These are phyloP conservation scores for Sarcophaga peregrina DNA, from an alignment of 1,140 invertebrate species.

Conservation along the genomic window DNA sequence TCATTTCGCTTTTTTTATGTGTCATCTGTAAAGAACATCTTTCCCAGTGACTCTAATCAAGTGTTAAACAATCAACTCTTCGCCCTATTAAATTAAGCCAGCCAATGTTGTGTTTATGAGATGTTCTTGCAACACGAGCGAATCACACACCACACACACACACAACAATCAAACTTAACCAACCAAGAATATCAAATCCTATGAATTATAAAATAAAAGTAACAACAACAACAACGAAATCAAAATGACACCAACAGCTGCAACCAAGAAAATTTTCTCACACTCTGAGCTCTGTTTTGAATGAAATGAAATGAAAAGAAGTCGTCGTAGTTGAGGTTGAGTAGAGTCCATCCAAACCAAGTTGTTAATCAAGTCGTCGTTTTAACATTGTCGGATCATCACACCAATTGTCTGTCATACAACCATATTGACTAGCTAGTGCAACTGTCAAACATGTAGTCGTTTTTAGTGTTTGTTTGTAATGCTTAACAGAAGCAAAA, in stretches of 20 bases:
- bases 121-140: slow-evolving; percentile 39
- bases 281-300: slow-evolving; percentile 42
- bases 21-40: too few relatives aligned
- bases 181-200: slow-evolving; percentile 7
- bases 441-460: background rate
- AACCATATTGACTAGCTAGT: background rate
- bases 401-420: background rate
- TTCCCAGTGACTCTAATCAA: slow-evolving; percentile 22
- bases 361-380: slow-evolving; percentile 39
- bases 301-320: slow-evolving; percentile 24
- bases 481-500: slow-evolving; percentile 44
- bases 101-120: slow-evolving; percentile 32
- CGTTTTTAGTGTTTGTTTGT: background rate
- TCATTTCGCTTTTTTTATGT: too few relatives aligned
- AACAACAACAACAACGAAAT: background rate
- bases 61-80: slow-evolving; percentile 40
- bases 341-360: background rate
- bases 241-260: slow-evolving; percentile 48
- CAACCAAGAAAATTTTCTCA: slow-evolving; percentile 49
- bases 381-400: slow-evolving; percentile 1
- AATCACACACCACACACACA: slow-evolving; percentile 27
- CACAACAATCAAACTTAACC: too few relatives aligned
- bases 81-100: slow-evolving; percentile 39
- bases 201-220: background rate
- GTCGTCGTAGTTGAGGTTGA: background rate